Evolutionary conservation across 1,140 invertebrate species (phyloP).

Genomic region (Drosophila triauraria): DNA sequence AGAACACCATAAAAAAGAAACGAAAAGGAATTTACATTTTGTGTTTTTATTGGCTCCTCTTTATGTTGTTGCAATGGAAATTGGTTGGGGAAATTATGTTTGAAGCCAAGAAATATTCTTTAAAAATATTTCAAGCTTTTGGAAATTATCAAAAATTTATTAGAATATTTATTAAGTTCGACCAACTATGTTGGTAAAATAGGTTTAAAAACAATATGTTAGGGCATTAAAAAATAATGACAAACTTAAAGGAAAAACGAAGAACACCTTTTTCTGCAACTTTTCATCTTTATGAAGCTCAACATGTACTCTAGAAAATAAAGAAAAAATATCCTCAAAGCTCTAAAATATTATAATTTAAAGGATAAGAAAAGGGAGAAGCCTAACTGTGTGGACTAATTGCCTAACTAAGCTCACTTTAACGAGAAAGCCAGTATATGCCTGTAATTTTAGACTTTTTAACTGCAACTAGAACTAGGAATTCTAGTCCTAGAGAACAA

Average conservation of each 20-base stretch:
- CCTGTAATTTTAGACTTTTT: conserved; percentile 70
- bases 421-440: conserved; percentile 69
- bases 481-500: conserved; percentile 33
- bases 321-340: conserved; percentile 4
- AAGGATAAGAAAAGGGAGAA: conserved; percentile 15
- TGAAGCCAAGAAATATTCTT: not conserved
- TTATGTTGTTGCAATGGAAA: conserved; percentile 1
- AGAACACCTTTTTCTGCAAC: conserved; percentile 5
- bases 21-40: conserved; percentile 37
- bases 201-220: not conserved
- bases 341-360: conserved; percentile 20
- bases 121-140: not conserved
- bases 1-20: conserved; percentile 30
- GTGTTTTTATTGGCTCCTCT: conserved; percentile 29
- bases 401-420: conserved; percentile 34
- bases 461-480: conserved; percentile 21
- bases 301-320: not conserved
- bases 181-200: not conserved
- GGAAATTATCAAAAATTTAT: not conserved
- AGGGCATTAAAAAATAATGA: not conserved
- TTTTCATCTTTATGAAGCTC: conserved; percentile 36
- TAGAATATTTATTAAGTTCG: not conserved
- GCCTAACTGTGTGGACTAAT: conserved; percentile 26
- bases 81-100: not conserved
- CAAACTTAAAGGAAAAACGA: not conserved